phyloP scores from a whole-genome alignment of 2,797 vertebrate genomes.

The Xiphophorus birchmanni region DNA sequence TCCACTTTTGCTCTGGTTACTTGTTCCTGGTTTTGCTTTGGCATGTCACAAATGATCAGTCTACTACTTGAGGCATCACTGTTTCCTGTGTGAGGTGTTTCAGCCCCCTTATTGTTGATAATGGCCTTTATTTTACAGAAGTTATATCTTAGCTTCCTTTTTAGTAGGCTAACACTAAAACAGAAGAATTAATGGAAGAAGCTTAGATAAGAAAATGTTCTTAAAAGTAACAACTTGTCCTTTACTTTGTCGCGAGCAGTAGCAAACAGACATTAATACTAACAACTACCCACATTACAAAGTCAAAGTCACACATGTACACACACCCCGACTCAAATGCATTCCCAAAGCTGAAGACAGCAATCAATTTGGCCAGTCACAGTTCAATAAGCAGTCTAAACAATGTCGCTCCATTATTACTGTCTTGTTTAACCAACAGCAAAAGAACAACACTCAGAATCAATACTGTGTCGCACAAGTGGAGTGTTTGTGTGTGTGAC shows the following conservation, averaged over 20 bases:
- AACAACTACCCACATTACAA: background rate
- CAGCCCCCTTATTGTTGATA: background rate
- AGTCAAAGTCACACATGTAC: constrained; percentile 18
- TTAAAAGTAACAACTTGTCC: background rate
- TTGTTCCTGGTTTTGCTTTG: no score
- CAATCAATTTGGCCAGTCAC: constrained; percentile 74
- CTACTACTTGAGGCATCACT: background rate
- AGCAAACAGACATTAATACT: constrained; percentile 23
- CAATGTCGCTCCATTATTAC: constrained; percentile 77
- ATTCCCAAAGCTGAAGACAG: constrained; percentile 56
- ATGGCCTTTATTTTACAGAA: constrained; percentile 4
- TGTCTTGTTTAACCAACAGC: constrained; percentile 77
- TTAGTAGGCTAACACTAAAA: background rate
- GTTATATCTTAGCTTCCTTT: background rate
- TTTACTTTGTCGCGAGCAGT: constrained; percentile 12
- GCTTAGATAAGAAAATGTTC: background rate
- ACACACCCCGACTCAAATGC: constrained; percentile 30
- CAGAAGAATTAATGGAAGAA: background rate
- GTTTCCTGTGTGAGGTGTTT: background rate
- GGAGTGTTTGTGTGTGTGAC: constrained; percentile 26
- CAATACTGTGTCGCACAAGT: constrained; percentile 60
- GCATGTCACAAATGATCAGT: background rate
- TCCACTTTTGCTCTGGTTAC: no score
- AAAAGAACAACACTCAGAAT: constrained; percentile 67
- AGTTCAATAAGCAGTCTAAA: constrained; percentile 76